Percentiles rank a stretch among this genome's conserved stretches.
phyloP scores from a whole-genome alignment of 2,797 vertebrate species.

The Melanotaenia parkinsoni region DNA sequence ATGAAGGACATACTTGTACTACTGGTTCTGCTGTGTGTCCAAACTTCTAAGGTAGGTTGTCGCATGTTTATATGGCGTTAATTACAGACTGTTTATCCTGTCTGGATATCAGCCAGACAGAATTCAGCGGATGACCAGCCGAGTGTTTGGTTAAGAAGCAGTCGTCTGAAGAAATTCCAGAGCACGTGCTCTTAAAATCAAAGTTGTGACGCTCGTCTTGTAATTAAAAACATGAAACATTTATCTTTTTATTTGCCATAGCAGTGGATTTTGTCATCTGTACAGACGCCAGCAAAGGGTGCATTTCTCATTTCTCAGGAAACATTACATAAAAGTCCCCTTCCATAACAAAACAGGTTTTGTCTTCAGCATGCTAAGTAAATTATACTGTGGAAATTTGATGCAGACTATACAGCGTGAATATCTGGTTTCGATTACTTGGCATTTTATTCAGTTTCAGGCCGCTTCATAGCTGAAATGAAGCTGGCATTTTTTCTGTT shows the following conservation, averaged over 20 bases:
- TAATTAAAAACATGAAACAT: neutral
- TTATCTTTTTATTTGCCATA: neutral
- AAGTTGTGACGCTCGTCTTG: neutral
- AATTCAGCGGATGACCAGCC: constrained; percentile 1
- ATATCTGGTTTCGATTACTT: constrained; percentile 35
- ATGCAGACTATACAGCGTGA: neutral
- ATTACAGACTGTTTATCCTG: neutral
- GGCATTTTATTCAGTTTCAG: constrained; percentile 26
- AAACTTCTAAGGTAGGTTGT: constrained; percentile 52
- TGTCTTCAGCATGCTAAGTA: neutral
- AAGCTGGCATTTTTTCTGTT: constrained; percentile 2
- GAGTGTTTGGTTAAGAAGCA: neutral
- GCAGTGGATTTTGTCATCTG: neutral
- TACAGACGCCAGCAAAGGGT: neutral
- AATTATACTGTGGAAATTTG: constrained; percentile 1
- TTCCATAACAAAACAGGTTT: neutral
- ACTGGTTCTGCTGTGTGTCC: constrained; percentile 54
- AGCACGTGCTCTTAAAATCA: neutral
- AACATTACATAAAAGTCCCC: constrained; percentile 2
- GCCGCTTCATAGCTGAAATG: constrained; percentile 7
- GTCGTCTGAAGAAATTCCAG: neutral
- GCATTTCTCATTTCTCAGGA: neutral
- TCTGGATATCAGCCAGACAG: neutral
- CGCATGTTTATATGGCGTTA: constrained; percentile 7
- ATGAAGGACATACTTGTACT: constrained; percentile 65